Evolutionary conservation across 1,140 invertebrate genomes (phyloP).

Genomic region (Drosophila parvula): DNA sequence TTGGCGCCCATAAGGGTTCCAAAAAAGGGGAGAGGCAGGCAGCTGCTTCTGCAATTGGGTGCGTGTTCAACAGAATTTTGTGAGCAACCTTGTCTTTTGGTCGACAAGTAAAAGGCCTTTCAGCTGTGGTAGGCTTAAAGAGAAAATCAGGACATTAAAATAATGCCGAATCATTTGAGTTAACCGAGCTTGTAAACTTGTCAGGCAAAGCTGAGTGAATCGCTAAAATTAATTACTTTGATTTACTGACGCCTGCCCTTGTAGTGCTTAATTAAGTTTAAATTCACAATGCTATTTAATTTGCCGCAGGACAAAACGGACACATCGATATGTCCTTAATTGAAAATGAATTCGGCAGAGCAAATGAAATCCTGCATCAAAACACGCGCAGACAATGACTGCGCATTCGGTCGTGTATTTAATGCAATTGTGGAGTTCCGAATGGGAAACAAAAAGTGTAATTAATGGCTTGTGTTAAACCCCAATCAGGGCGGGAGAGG

Average conservation of each 20-base stretch:
- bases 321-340: background rate
- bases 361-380: slow-evolving; percentile 9
- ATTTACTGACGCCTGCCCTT: background rate
- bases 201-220: background rate
- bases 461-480: slow-evolving; percentile 27
- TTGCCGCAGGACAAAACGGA: background rate
- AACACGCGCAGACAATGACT: slow-evolving; percentile 8
- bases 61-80: background rate
- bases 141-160: background rate
- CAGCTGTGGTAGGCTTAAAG: background rate
- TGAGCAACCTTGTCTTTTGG: background rate
- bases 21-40: background rate
- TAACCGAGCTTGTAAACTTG: background rate
- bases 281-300: background rate
- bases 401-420: slow-evolving; percentile 5
- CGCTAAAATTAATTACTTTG: background rate
- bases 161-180: background rate
- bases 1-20: background rate
- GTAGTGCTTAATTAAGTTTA: slow-evolving; percentile 1
- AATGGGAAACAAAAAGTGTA: slow-evolving; percentile 16
- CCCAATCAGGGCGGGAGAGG: background rate
- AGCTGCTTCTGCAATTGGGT: too few species aligned
- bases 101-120: too few species aligned
- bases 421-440: slow-evolving; percentile 30
- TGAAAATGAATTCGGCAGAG: slow-evolving; percentile 7